A percentile compares a stretch with the other conserved stretches of the same genome.
Conservation (phyloP, 1,140 invertebrate species). For the Nilaparvata lugens region DNA sequence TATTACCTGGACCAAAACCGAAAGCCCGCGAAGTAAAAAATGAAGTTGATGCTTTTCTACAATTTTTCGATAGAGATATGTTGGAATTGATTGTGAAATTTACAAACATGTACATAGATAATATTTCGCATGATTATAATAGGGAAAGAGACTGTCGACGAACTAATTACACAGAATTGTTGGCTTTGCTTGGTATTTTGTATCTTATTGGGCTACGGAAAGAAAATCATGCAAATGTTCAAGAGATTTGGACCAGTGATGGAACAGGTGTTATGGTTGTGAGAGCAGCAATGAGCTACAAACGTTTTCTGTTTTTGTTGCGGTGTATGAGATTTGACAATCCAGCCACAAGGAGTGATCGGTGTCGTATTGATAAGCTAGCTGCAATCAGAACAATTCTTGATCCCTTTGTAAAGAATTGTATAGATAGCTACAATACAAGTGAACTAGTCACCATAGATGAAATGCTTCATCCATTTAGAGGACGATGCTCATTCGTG, state of each 20-base stretch:
- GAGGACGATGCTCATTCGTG: slow-evolving; percentile 34
- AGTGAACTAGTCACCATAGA: slow-evolving; percentile 34
- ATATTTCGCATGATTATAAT: neutral
- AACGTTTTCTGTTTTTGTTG: slow-evolving; percentile 27
- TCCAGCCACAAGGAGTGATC: slow-evolving; percentile 21
- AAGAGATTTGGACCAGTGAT: neutral
- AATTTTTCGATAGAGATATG: too few relatives aligned
- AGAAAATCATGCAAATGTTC: neutral
- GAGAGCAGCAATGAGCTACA: slow-evolving; percentile 20
- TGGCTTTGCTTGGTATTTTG: too few relatives aligned
- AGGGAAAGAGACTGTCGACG: neutral
- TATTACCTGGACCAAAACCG: neutral
- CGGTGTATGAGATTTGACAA: slow-evolving; percentile 30
- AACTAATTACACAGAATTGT: neutral
- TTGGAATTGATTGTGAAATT: neutral
- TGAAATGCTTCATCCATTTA: slow-evolving; percentile 34
- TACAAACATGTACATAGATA: neutral
- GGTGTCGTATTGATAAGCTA: slow-evolving; percentile 29
- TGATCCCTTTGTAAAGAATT: slow-evolving; percentile 31
- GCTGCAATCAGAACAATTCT: slow-evolving; percentile 33
- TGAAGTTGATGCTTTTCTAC: neutral
- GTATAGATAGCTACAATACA: slow-evolving; percentile 30
- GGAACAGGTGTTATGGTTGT: neutral
- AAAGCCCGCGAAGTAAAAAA: neutral
- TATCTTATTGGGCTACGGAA: too few relatives aligned